These are phyloP conservation scores for Hypselothyrea guttata DNA, from an alignment of 2,888 invertebrate genomes.

Conservation along the genomic window DNA sequence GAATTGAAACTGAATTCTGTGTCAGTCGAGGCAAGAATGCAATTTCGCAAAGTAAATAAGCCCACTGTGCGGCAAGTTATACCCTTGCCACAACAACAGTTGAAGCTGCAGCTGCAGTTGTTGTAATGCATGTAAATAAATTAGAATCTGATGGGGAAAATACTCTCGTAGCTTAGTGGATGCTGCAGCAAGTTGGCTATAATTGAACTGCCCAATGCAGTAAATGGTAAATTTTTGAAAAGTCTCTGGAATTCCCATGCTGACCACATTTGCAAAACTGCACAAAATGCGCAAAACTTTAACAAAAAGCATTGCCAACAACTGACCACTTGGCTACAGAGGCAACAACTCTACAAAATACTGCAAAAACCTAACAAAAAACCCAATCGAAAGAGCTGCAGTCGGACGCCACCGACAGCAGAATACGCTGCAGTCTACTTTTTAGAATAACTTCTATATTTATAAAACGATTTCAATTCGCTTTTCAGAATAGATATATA, in stretches of 20 bases:
- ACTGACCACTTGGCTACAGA: slow-evolving; percentile 26
- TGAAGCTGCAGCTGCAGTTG: slow-evolving; percentile 14
- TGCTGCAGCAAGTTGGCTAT: slow-evolving; percentile 25
- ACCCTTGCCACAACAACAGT: slow-evolving; percentile 42
- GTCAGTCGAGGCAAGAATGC: slow-evolving; percentile 22
- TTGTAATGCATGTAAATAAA: slow-evolving; percentile 68
- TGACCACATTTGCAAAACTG: slow-evolving; percentile 37
- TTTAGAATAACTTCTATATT: no score
- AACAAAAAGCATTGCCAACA: slow-evolving; percentile 31
- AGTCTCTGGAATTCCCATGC: background rate
- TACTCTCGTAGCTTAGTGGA: slow-evolving; percentile 4
- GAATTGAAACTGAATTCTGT: slow-evolving; percentile 5
- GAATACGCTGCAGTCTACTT: no score
- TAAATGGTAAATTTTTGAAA: slow-evolving; percentile 5
- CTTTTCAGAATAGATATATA: no score
- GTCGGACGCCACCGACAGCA: no score
- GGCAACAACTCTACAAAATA: slow-evolving; percentile 1
- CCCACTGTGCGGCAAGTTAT: slow-evolving; percentile 7
- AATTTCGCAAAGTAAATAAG: slow-evolving; percentile 67
- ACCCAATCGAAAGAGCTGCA: no score
- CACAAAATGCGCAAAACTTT: slow-evolving; percentile 36
- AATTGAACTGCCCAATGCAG: slow-evolving; percentile 51
- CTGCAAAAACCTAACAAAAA: slow-evolving; percentile 11
- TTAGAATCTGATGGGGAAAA: slow-evolving; percentile 57
- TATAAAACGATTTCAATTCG: no score